Conservation (phyloP, 2,797 vertebrate genomes). For the Oceanodroma leucorhoa region DNA sequence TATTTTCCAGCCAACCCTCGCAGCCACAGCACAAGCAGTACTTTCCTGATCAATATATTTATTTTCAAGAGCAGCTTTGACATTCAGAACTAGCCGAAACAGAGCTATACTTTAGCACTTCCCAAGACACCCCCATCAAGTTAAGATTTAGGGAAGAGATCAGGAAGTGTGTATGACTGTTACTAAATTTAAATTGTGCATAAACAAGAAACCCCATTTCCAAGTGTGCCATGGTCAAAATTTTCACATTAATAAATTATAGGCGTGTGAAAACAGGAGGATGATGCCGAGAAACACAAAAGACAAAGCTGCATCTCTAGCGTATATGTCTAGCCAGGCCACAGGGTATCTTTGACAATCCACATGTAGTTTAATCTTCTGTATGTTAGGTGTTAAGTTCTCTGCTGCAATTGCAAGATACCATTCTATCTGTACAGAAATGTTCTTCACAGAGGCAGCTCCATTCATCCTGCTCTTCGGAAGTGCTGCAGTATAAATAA, state of each 20-base stretch:
- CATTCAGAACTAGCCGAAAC: background rate
- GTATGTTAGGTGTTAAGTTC: background rate
- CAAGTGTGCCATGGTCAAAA: background rate
- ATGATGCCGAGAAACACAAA: background rate
- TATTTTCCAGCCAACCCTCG: background rate
- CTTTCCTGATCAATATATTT: background rate
- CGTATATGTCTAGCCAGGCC: background rate
- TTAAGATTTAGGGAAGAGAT: background rate
- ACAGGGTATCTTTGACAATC: background rate
- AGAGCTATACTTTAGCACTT: background rate
- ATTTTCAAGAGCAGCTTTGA: background rate
- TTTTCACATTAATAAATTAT: background rate
- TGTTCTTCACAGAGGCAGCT: background rate
- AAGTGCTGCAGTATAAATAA: background rate
- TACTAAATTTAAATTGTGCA: background rate
- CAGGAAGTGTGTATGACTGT: background rate
- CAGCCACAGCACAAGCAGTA: background rate
- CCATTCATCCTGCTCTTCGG: background rate
- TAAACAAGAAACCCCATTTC: background rate
- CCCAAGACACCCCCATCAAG: background rate
- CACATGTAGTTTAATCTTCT: background rate
- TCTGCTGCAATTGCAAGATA: background rate
- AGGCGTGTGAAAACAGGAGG: background rate
- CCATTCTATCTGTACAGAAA: background rate
- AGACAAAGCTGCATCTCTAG: background rate